phyloP scores from a whole-genome alignment of 2,797 vertebrate species.

The Sebastes steindachneri region DNA sequence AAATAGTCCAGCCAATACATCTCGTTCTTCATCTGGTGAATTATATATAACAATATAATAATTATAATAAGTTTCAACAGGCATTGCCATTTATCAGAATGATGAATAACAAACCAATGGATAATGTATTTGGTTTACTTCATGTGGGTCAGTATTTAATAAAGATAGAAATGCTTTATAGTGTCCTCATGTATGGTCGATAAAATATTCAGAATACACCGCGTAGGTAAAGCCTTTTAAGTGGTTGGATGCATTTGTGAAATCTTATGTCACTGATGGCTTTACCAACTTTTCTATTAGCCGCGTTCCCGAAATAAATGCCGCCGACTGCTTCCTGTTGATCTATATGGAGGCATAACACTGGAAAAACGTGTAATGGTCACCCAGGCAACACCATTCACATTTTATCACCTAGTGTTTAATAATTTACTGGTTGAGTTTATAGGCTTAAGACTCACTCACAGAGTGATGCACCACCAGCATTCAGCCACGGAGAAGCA shows the following conservation, averaged over 20 bases:
- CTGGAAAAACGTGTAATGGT: conserved; percentile 52
- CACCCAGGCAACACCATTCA: conserved; percentile 61
- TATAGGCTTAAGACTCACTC: conserved; percentile 38
- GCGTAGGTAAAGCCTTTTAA: background rate
- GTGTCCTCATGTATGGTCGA: background rate
- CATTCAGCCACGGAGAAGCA: conserved; percentile 14
- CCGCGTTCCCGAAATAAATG: conserved; percentile 31
- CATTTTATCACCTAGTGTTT: conserved; percentile 66
- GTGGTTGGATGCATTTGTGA: conserved; percentile 4
- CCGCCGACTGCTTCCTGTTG: conserved; percentile 13
- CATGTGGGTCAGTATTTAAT: background rate
- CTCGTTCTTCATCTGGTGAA: no score
- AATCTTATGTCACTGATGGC: conserved; percentile 20
- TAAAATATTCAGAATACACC: background rate
- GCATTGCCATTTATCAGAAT: no score
- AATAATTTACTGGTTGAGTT: conserved; percentile 67
- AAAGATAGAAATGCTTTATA: background rate
- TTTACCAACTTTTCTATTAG: conserved; percentile 22
- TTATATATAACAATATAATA: no score
- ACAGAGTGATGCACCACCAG: conserved; percentile 22
- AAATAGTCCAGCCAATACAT: no score
- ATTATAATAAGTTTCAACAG: no score
- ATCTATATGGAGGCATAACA: conserved; percentile 33
- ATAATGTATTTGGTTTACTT: background rate
- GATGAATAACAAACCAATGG: background rate